phyloP scores from a whole-genome alignment of 1,140 invertebrate genomes.

The Chrysoperla carnea region DNA sequence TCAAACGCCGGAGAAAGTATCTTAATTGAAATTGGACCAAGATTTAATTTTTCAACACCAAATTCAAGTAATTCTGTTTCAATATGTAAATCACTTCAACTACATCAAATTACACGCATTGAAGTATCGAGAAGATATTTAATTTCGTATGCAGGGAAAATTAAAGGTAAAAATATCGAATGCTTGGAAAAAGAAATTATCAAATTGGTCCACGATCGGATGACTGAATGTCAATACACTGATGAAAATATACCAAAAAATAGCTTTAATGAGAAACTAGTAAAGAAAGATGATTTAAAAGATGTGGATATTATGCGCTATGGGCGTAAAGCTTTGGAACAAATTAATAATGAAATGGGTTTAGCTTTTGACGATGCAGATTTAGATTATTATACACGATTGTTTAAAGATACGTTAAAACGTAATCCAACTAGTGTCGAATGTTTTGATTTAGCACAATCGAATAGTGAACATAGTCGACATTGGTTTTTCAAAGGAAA shows the following conservation, averaged over 20 bases:
- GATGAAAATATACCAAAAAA: constrained; percentile 46
- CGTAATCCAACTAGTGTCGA: constrained; percentile 95
- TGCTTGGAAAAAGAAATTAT: constrained; percentile 30
- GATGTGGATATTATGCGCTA: constrained; percentile 59
- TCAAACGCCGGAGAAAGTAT: constrained; percentile 21
- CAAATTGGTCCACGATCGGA: constrained; percentile 75
- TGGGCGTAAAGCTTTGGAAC: constrained; percentile 61
- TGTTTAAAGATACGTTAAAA: constrained; percentile 65
- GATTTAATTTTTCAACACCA: constrained; percentile 85
- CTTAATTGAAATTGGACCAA: constrained; percentile 65
- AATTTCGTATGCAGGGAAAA: constrained; percentile 29
- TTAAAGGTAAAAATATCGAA: constrained; percentile 23
- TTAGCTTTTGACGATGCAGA: constrained; percentile 81
- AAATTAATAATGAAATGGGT: constrained; percentile 72
- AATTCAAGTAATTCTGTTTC: constrained; percentile 91
- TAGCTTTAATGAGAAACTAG: constrained; percentile 48
- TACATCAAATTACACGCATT: constrained; percentile 53
- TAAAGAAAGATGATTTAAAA: constrained; percentile 22
- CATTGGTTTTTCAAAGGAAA: constrained; percentile 90
- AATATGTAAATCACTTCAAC: constrained; percentile 69
- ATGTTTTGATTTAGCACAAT: constrained; percentile 96
- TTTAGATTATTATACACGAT: constrained; percentile 65
- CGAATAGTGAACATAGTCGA: constrained; percentile 85
- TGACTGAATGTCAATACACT: constrained; percentile 55
- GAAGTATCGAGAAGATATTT: constrained; percentile 69